These are phyloP conservation scores for Rapana venosa DNA, from an alignment of 2,888 invertebrate species.

Conservation along the genomic window DNA sequence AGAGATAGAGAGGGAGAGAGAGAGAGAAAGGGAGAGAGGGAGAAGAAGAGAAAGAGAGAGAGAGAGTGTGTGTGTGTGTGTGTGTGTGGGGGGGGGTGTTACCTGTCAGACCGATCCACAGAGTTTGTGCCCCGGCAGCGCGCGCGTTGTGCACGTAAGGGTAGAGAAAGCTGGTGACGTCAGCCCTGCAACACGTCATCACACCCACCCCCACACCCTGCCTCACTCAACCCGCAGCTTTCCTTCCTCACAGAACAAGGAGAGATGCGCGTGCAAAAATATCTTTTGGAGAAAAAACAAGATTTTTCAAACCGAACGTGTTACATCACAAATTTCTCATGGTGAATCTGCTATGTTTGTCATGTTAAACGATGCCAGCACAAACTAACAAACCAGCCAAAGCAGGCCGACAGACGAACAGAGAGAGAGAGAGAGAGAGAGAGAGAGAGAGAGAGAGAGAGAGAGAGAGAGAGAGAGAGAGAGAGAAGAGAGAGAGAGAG, in stretches of 20 bases:
- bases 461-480: background rate
- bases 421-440: background rate
- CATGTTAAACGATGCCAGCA: background rate
- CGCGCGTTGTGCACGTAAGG: slow-evolving; percentile 26
- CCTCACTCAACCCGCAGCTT: too few species aligned
- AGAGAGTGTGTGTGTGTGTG: too few species aligned
- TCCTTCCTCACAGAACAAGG: too few species aligned
- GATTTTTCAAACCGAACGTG: too few species aligned
- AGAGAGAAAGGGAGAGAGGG: too few species aligned
- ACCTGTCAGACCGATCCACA: slow-evolving; percentile 35
- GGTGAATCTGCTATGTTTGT: too few species aligned
- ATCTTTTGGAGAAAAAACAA: too few species aligned
- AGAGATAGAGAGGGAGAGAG: too few species aligned
- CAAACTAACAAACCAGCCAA: background rate
- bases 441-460: background rate
- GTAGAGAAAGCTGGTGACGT: background rate
- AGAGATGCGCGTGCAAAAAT: too few species aligned
- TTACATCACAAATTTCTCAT: too few species aligned
- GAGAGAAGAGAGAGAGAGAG: background rate
- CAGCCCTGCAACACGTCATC: background rate
- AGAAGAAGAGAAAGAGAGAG: too few species aligned
- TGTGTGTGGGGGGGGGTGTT: background rate
- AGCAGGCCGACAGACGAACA: background rate
- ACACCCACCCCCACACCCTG: background rate
- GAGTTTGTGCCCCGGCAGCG: background rate